Conservation (phyloP, 2,888 invertebrate species). For the Drosophila birchii region DNA sequence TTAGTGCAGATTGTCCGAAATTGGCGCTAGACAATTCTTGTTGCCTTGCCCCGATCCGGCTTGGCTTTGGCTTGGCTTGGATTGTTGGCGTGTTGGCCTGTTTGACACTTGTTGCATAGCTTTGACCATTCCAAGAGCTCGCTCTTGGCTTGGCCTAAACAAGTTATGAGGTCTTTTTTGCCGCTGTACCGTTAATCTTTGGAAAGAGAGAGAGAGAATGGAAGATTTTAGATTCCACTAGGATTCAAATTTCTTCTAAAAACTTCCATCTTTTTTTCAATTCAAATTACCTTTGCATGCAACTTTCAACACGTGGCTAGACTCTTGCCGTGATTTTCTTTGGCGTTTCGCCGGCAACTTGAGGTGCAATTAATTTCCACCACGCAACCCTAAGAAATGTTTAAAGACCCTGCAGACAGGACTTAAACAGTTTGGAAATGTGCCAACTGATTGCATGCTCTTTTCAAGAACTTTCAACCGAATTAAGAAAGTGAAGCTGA, state of each 20-base stretch:
- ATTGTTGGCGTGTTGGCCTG: conserved; percentile 38
- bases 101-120: conserved; percentile 62
- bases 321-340: conserved; percentile 43
- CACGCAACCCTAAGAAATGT: conserved; percentile 64
- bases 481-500: neutral
- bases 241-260: neutral
- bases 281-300: conserved; percentile 39
- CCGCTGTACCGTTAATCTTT: conserved; percentile 53
- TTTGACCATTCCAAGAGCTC: conserved; percentile 66
- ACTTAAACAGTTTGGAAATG: neutral
- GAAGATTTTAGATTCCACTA: conserved; percentile 6
- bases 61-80: conserved; percentile 9
- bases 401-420: conserved; percentile 7
- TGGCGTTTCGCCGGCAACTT: conserved; percentile 56
- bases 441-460: conserved; percentile 27
- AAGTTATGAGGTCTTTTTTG: conserved; percentile 49
- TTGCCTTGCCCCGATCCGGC: conserved; percentile 38
- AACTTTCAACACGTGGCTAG: conserved; percentile 55
- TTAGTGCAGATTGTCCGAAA: conserved; percentile 77
- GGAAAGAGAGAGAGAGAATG: conserved; percentile 1
- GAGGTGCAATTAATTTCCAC: conserved; percentile 69
- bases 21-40: conserved; percentile 64
- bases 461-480: neutral
- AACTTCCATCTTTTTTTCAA: neutral
- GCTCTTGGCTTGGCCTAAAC: conserved; percentile 55